phyloP scores from a whole-genome alignment of 92 coral and sea anemone genomes.

The Meandrina meandrites region DNA sequence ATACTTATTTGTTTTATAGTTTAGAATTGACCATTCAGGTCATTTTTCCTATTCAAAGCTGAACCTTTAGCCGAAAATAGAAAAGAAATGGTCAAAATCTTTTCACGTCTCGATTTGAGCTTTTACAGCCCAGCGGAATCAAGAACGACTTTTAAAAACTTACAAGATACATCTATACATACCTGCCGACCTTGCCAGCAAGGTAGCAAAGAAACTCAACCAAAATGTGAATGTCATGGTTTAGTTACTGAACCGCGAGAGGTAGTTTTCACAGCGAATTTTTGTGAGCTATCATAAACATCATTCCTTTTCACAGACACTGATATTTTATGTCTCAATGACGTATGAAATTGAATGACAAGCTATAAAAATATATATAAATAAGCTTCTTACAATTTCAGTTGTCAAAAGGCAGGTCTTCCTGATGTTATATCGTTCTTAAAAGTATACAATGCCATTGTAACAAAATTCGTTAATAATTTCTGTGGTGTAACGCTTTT shows the following conservation, averaged over 20 bases:
- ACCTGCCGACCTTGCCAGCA: constrained; percentile 1
- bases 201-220: background rate
- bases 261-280: background rate
- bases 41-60: too few species aligned
- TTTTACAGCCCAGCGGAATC: too few species aligned
- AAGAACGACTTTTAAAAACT: too few species aligned
- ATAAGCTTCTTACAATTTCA: background rate
- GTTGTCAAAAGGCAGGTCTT: background rate
- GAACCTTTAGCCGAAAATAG: too few species aligned
- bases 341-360: background rate
- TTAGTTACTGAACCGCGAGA: background rate
- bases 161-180: background rate
- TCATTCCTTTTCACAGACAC: background rate
- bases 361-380: background rate
- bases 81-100: background rate
- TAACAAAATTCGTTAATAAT: background rate
- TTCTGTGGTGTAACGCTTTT: background rate
- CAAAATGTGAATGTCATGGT: background rate
- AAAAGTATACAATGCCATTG: too few species aligned
- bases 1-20: too few species aligned
- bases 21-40: too few species aligned
- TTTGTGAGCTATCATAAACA: background rate
- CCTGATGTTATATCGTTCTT: too few species aligned
- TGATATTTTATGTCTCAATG: background rate
- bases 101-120: background rate